These are phyloP conservation scores for Hydrochoerus hydrochaeris DNA, from an alignment of 2,113 vertebrate species.

Conservation along the genomic window DNA sequence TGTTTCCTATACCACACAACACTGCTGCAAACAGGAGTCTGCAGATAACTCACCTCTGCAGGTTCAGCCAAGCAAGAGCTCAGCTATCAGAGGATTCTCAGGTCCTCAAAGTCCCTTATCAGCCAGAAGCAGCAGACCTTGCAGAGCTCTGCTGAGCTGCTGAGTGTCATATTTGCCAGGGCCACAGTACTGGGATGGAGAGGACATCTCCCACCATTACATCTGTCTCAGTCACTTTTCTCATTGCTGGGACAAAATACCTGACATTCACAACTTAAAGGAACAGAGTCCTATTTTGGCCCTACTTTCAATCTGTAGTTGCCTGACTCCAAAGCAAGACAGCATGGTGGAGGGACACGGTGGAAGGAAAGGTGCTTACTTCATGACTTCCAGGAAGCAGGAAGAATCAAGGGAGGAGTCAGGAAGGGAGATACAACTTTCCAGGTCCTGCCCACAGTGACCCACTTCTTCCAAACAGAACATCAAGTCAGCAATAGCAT, in stretches of 20 bases:
- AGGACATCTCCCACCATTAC: background rate
- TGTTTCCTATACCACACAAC: background rate
- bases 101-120: accelerated
- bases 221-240: background rate
- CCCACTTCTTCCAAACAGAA: background rate
- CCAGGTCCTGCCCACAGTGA: background rate
- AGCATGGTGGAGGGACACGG: background rate
- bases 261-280: background rate
- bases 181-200: background rate
- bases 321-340: background rate
- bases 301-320: background rate
- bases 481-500: background rate
- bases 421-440: background rate
- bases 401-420: background rate
- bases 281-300: background rate
- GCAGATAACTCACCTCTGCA: background rate
- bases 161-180: background rate
- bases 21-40: background rate
- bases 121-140: background rate
- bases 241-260: background rate
- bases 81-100: background rate
- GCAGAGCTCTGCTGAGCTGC: background rate
- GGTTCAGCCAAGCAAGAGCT: background rate
- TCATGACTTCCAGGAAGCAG: background rate
- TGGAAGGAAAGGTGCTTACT: background rate